phyloP scores from a whole-genome alignment of 2,888 invertebrate genomes.

The Cheilosia impressa region DNA sequence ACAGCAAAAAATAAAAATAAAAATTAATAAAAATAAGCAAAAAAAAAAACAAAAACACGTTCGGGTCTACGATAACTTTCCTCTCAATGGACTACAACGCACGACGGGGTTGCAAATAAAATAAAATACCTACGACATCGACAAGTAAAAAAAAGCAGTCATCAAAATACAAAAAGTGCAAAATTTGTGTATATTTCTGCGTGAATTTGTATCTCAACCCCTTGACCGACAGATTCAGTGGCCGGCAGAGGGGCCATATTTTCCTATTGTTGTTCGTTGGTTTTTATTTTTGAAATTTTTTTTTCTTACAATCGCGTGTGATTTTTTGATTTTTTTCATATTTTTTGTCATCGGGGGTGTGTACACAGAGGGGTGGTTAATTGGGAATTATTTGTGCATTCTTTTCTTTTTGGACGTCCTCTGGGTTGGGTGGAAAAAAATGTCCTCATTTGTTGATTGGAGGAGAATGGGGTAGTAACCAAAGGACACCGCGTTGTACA shows the following conservation, averaged over 20 bases:
- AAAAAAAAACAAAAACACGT: slow-evolving; percentile 37
- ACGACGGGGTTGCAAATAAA: slow-evolving; percentile 69
- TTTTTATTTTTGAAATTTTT: slow-evolving; percentile 24
- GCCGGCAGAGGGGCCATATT: slow-evolving; percentile 19
- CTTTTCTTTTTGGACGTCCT: slow-evolving; percentile 33
- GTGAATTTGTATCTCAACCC: slow-evolving; percentile 75
- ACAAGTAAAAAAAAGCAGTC: slow-evolving; percentile 11
- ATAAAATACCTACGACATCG: slow-evolving; percentile 39
- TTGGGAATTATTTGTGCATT: slow-evolving; percentile 65
- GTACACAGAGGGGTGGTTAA: slow-evolving; percentile 55
- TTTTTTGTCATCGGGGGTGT: slow-evolving; percentile 62
- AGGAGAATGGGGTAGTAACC: slow-evolving; percentile 63
- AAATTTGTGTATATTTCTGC: slow-evolving; percentile 74
- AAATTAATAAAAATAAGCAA: slow-evolving; percentile 51
- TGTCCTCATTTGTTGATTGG: slow-evolving; percentile 61
- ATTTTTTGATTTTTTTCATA: slow-evolving; percentile 51
- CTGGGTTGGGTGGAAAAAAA: slow-evolving; percentile 28
- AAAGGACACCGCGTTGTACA: slow-evolving; percentile 34
- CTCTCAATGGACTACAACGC: slow-evolving; percentile 71
- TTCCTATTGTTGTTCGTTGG: slow-evolving; percentile 59
- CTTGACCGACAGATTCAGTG: slow-evolving; percentile 70
- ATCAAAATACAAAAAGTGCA: slow-evolving; percentile 49
- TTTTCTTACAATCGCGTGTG: slow-evolving; percentile 33
- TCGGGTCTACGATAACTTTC: slow-evolving; percentile 69
- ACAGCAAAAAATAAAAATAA: slow-evolving; percentile 49